Evolutionary conservation across 2,113 vertebrate genomes (phyloP), one percentile per base, ranked within the genome.

Genomic region (Melanotaenia duboulayi): DNA sequence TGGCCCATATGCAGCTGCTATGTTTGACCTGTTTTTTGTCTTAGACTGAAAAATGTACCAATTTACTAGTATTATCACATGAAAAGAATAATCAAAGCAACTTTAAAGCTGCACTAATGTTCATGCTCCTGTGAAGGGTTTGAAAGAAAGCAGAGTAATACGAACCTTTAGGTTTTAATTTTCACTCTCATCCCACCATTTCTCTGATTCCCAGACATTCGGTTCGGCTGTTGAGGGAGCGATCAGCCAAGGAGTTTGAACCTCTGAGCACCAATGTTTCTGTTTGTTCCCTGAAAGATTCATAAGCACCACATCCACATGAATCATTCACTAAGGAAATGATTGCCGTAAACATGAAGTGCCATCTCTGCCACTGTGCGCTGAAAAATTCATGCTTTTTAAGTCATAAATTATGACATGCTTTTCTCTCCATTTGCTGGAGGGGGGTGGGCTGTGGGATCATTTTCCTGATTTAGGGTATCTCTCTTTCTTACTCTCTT

Each of bases 261-360:
- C 62, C 85, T 76, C 63, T 7, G 71, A 86, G 79, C 78, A 59
- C 86, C 85, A 71, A 68, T 86, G 83, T 87, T 80, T 85, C 87
- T 90, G 88, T 90, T 91, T 91, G 90, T 90, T 81, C 65, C 74
- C 78, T 90, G 79, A 92, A 93, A 94, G 79, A 92, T 94, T 90
- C 89, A 93, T 89, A 65, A 85, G 77, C n/a, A 42, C 74, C 78
- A 77, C 86, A 84, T 89, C 81, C 62, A 73, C 80, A 92, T 94
- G 85, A 93, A 93, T 93, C 84, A 89, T 93, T 92, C 90, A 94
- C 84, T 65, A 86, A 83, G 88, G 88, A 93, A 91, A 91, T 89
- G 87, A 93, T 89, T 92, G 90, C 88, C 85, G 74, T 91, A 92
- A 92, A 94, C 91, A 90, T 87, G 83, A 91, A 87, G 89, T 84